A percentile compares a stretch with the other conserved stretches of the same genome.
Evolutionary conservation across 2,888 invertebrate species (phyloP).

Genomic region (Cantharis rustica): DNA sequence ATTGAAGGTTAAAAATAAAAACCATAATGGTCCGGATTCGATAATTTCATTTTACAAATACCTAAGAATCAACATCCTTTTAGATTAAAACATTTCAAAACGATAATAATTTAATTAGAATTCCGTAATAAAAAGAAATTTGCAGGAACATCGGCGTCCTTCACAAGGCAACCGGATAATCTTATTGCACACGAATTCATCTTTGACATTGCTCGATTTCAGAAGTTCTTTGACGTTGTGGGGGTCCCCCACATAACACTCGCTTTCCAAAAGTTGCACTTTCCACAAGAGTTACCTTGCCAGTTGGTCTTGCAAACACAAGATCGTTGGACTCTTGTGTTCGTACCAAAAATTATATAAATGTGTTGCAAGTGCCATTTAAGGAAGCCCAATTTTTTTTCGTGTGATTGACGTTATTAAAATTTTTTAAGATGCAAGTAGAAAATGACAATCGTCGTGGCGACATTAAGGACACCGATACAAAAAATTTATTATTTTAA

Average conservation of each 20-base stretch:
- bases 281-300: conserved; percentile 18
- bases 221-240: conserved; percentile 5
- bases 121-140: background rate
- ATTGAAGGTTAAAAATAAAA: background rate
- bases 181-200: conserved; percentile 12
- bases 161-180: conserved; percentile 21
- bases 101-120: background rate
- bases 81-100: background rate
- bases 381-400: background rate
- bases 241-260: conserved; percentile 23
- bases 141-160: conserved; percentile 11
- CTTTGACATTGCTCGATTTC: conserved; percentile 30
- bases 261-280: conserved; percentile 26
- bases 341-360: background rate
- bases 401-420: background rate
- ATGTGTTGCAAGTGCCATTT: conserved; percentile 1
- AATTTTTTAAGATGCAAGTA: background rate
- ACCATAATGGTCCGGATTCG: background rate
- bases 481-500: background rate
- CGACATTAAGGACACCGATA: background rate
- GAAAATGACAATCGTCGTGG: background rate
- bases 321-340: background rate
- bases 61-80: background rate
- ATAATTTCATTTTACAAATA: background rate
- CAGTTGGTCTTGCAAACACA: background rate